Conservation (phyloP, 1,140 invertebrate genomes). For the Stenopsyche tienmushanensis region DNA sequence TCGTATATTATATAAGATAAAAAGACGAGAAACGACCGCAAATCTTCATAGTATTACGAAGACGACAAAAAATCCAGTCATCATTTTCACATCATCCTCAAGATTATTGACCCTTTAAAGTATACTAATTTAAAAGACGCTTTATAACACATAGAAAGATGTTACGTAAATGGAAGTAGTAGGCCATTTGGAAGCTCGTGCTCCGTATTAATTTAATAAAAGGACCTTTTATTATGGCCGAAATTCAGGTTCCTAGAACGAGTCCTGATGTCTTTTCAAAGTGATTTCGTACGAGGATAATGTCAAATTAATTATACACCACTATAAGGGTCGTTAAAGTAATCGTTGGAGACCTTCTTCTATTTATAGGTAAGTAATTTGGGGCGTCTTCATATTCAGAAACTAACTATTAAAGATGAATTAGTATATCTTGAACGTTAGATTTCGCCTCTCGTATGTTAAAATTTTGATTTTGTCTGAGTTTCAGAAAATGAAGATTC, state of each 20-base stretch:
- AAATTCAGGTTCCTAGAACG: slow-evolving; percentile 19
- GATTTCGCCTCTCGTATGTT: too few relatives aligned
- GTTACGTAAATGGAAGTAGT: too few relatives aligned
- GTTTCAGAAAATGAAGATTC: too few relatives aligned
- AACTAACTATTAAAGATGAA: slow-evolving; percentile 8
- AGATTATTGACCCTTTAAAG: background rate
- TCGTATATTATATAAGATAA: too few relatives aligned
- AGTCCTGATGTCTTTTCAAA: slow-evolving; percentile 33
- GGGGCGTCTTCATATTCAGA: slow-evolving; percentile 4
- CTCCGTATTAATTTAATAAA: slow-evolving; percentile 13
- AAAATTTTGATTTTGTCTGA: too few relatives aligned
- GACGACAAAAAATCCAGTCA: slow-evolving; percentile 10
- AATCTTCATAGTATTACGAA: background rate
- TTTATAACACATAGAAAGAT: background rate
- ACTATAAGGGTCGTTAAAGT: slow-evolving; percentile 12
- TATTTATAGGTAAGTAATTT: too few relatives aligned
- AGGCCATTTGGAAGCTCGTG: slow-evolving; percentile 24
- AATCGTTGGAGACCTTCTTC: background rate
- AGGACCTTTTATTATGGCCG: slow-evolving; percentile 16
- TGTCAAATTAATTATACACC: slow-evolving; percentile 37
- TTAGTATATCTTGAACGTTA: slow-evolving; percentile 13
- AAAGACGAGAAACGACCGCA: too few relatives aligned
- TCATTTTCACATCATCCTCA: slow-evolving; percentile 30
- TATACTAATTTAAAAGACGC: background rate
- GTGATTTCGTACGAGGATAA: slow-evolving; percentile 20